Conservation (phyloP, 2,797 vertebrate species). For the Cossypha heuglini region DNA sequence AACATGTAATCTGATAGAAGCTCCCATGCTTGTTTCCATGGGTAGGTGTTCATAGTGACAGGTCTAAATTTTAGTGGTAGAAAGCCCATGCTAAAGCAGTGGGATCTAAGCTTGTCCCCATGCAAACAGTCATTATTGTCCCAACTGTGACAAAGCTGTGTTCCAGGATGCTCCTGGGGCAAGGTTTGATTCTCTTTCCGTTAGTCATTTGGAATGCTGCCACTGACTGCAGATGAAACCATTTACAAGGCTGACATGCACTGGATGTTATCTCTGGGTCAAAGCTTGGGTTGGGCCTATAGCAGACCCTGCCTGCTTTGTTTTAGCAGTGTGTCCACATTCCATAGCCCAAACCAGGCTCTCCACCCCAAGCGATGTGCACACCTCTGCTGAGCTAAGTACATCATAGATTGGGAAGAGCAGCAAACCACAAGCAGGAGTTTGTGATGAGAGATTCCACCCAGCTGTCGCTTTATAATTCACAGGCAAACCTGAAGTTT, state of each 20-base stretch:
- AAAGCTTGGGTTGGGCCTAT: neutral
- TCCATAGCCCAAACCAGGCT: neutral
- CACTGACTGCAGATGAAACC: neutral
- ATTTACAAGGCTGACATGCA: neutral
- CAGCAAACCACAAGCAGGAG: neutral
- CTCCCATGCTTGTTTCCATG: neutral
- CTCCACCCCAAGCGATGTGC: neutral
- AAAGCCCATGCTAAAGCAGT: neutral
- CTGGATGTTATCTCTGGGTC: neutral
- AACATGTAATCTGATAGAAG: neutral
- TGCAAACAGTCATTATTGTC: neutral
- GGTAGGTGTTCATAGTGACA: neutral
- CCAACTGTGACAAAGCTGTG: neutral
- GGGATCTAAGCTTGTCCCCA: neutral
- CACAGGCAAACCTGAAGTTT: neutral
- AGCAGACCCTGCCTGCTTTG: neutral
- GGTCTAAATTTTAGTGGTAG: neutral
- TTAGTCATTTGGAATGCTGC: slow-evolving; percentile 18
- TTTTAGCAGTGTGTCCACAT: neutral
- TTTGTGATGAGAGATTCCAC: neutral
- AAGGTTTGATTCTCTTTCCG: neutral
- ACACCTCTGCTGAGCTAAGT: neutral
- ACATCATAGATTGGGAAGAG: rapidly evolving
- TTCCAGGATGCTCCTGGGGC: neutral
- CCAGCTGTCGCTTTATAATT: neutral